Evolutionary conservation across 1,140 invertebrate genomes (phyloP), one percentile per base, ranked within the genome.

Genomic region (Leptinotarsa defecta): DNA sequence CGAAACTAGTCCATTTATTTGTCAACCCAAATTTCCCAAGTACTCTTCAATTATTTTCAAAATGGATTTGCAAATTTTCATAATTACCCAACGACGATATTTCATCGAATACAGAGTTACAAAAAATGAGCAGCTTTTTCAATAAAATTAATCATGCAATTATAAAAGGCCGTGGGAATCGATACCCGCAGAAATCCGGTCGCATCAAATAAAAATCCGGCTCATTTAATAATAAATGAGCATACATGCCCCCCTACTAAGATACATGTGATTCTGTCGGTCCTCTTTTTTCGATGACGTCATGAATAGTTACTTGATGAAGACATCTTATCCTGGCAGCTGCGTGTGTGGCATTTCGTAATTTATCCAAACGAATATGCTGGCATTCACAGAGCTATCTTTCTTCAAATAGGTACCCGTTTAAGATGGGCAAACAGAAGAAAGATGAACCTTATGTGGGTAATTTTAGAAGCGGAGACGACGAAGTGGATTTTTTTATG

Each of bases 241-340:
- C 19, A 20, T 48, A 20, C 52, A 22, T 71, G 69, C 69, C 69
- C 69, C 69, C 69, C 69, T 52, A 71, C 69, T 71, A 71, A 52
- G 69, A 19, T 48, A 43, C 34, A 49, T 43, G 34, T 43, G 43
- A 48, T 22, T 71, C 34, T 43, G 20, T 48, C 20, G 34, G 34
- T 13, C 19, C 19, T 57, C 48, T 71, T 69, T 71, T 57, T 69
- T 13, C 43, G 64, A 61, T 83, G 82, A 84, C 83, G 83, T 84
- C 83, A 84, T 79, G 81, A 83, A 83, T 83, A 83, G 81, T 84
- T 83, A 75, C 74, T 79, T 84, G 83, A 84, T 84, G 83, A 84
- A 84, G 83, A 84, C 82, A 83, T 84, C 83, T 84, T 77, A 78
- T 74, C 72, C 79, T 81, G 79, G 81, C 80, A 79, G 79, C 83